These are phyloP conservation scores for Lamellibrachia satsuma DNA, from an alignment of 2,888 invertebrate species.

Conservation along the genomic window DNA sequence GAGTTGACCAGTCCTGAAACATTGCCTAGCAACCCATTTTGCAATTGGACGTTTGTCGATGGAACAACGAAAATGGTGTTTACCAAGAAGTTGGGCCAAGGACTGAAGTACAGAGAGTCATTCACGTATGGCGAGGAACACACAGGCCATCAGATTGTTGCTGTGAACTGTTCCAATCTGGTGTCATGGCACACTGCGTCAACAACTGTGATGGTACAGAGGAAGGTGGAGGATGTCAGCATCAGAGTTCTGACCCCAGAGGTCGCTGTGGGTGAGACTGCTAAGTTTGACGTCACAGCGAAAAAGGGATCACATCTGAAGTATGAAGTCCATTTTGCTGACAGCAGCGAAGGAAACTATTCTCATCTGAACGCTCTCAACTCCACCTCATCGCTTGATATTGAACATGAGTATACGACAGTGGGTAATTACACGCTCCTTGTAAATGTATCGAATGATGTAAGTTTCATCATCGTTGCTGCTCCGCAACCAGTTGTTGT, in stretches of 20 bases:
- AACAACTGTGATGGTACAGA: neutral
- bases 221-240: neutral
- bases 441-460: neutral
- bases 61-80: neutral
- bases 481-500: neutral
- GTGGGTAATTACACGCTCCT: neutral
- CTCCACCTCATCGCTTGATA: neutral
- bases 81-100: neutral
- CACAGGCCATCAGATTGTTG: neutral
- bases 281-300: neutral
- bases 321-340: neutral
- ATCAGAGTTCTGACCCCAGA: neutral
- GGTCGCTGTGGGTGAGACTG: neutral
- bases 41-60: neutral
- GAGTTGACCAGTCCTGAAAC: neutral
- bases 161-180: neutral
- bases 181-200: neutral
- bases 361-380: neutral
- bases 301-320: neutral
- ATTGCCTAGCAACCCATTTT: neutral
- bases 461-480: neutral
- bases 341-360: neutral
- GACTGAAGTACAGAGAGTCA: neutral
- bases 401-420: neutral
- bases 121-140: neutral